Base-by-base conservation (phyloP, 2,113 vertebrate species). In the Formicarius rufipectus region DNA sequence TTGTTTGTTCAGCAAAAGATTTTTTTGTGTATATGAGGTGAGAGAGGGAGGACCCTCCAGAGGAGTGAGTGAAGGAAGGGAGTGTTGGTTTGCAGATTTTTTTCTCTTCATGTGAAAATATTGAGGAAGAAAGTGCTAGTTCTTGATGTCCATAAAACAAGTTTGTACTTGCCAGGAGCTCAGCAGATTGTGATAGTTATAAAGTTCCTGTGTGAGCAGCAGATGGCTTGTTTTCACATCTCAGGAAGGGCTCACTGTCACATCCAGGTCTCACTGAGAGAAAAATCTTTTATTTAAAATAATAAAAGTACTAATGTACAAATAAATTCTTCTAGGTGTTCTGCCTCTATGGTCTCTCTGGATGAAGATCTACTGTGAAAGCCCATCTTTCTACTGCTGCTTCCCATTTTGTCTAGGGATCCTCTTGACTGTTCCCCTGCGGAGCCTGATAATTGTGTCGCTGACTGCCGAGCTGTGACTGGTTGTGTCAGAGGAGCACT, bases 381-480 rank as follows among this genome's bases (percentile, higher is more conserved):
- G 23, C 22, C 28, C 35, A 21, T 78, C 42, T 28, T 72, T 75
- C 59, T 80, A 44, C 71, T 76, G 17, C 40, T 76, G 5, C 53
- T 84, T 88, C 31, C 40, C 40, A 2, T 89, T 84, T 87, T 82
- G 33, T 80, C 39, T 56, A 44, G 53, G 44, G 24, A 49, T 59
- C 53, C 74, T 72, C 67, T 50, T 77, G 67, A 27, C 42, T 52
- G 27, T n/a, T 74, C 5, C 31, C 20, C 71, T 47, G 45, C 39
- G 40, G 63, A 58, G 30, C 66, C 76, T 76, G 44, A 9, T 56
- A 56, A 47, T 44, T 64, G 40, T 80, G 19, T 28, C 47, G 10
- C 44, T 76, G 62, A 5, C 55, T 90, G 58, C 3, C 0, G 0
- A 60, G 50, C 73, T 0, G 1, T 69, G 45, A n/a, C 45, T 47